These are phyloP conservation scores for Heliocidaris erythrogramma DNA, from an alignment of 35 echinoderm and acorn worm species.

Conservation along the genomic window DNA sequence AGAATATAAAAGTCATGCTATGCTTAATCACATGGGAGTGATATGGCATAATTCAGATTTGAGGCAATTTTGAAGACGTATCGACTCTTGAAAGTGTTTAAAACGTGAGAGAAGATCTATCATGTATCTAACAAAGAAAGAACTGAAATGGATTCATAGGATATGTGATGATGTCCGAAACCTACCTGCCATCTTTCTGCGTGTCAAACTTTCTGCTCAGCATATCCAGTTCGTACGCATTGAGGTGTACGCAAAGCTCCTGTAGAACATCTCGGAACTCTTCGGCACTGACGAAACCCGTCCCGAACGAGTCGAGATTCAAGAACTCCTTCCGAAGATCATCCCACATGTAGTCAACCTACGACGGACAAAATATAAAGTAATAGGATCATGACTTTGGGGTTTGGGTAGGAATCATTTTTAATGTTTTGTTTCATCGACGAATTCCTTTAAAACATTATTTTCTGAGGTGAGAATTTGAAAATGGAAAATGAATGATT, in stretches of 20 bases:
- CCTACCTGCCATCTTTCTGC: constrained; percentile 74
- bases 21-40: too few species aligned
- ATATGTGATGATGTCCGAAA: neutral
- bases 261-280: constrained; percentile 82
- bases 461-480: neutral
- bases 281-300: constrained; percentile 80
- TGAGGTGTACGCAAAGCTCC: constrained; percentile 92
- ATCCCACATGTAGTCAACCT: constrained; percentile 97
- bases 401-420: neutral
- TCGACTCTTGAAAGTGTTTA: too few species aligned
- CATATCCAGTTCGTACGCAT: constrained; percentile 75
- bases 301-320: constrained; percentile 74
- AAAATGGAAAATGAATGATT: neutral
- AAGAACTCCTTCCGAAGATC: constrained; percentile 88
- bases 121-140: too few species aligned
- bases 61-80: too few species aligned
- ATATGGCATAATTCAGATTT: too few species aligned
- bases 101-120: too few species aligned
- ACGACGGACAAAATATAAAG: neutral
- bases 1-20: too few species aligned
- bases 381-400: neutral
- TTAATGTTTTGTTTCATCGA: neutral
- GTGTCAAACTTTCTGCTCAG: constrained; percentile 86
- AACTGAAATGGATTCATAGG: neutral
- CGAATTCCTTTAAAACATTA: neutral